Conservation (phyloP, 2,113 vertebrate genomes). For the Pholis gunnellus region DNA sequence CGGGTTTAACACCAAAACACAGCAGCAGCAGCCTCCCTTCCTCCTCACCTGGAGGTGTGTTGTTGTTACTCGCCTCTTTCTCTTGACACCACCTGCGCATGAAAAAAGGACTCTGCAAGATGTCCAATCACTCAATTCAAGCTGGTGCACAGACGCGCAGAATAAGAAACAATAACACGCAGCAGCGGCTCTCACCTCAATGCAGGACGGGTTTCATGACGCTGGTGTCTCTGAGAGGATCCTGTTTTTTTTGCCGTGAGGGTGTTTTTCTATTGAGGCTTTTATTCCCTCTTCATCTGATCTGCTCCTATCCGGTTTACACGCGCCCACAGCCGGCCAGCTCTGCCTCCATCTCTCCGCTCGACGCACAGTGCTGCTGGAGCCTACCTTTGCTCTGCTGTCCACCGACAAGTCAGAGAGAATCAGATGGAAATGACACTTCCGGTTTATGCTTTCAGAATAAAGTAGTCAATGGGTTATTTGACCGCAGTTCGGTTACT, state of each 20-base stretch:
- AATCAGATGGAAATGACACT: background rate
- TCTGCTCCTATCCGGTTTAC: background rate
- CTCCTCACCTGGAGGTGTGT: constrained; percentile 59
- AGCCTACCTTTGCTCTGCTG: constrained; percentile 31
- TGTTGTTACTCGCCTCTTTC: background rate
- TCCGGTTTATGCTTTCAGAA: constrained; percentile 55
- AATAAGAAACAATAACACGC: constrained; percentile 35
- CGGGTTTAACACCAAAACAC: constrained; percentile 31
- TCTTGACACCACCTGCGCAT: background rate
- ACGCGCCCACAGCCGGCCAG: constrained; percentile 19
- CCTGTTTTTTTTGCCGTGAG: constrained; percentile 1
- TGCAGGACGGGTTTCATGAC: constrained; percentile 70
- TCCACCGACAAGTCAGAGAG: constrained; percentile 5
- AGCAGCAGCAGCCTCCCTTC: constrained; percentile 38
- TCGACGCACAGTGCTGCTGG: constrained; percentile 58
- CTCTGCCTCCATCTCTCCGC: constrained; percentile 65
- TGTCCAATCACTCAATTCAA: constrained; percentile 14
- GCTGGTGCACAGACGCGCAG: constrained; percentile 30
- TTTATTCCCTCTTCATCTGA: constrained; percentile 3
- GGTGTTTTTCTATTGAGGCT: constrained; percentile 26
- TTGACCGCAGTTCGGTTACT: background rate
- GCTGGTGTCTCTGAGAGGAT: constrained; percentile 32
- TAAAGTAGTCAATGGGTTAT: constrained; percentile 34
- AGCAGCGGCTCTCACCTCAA: constrained; percentile 75
- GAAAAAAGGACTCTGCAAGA: background rate